Conservation (phyloP, 2,113 vertebrate species). For the Mastomys coucha region DNA sequence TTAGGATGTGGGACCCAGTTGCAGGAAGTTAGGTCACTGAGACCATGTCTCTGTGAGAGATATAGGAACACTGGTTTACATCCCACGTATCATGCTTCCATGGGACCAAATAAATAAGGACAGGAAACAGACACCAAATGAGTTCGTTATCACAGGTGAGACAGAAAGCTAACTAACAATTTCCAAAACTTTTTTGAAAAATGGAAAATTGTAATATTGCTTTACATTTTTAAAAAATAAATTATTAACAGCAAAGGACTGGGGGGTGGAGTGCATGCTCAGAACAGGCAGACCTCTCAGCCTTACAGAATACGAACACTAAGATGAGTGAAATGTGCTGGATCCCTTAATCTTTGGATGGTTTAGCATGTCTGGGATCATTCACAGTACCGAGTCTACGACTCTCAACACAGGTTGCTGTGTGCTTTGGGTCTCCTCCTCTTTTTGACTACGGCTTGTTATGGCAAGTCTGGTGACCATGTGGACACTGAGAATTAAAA, state of each 20-base stretch:
- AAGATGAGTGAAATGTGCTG: neutral
- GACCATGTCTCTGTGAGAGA: neutral
- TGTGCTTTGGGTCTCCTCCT: neutral
- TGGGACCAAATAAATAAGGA: neutral
- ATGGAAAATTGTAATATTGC: neutral
- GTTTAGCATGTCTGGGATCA: neutral
- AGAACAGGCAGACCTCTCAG: too few relatives aligned
- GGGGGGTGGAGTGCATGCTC: rapidly evolving
- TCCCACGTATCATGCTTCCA: neutral
- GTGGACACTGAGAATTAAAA: neutral
- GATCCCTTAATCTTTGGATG: neutral
- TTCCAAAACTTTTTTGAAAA: neutral
- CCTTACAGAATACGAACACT: neutral
- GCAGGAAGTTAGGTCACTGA: neutral
- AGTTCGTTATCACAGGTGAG: neutral
- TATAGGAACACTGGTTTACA: neutral
- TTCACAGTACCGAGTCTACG: neutral
- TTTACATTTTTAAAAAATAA: neutral
- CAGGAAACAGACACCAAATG: neutral
- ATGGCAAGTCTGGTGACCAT: neutral
- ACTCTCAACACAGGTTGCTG: neutral
- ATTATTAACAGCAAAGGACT: too few relatives aligned
- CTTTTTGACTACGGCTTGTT: neutral
- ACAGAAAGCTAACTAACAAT: neutral
- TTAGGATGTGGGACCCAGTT: neutral